Conservation (phyloP, 2,888 invertebrate genomes). For the Eledone cirrhosa region DNA sequence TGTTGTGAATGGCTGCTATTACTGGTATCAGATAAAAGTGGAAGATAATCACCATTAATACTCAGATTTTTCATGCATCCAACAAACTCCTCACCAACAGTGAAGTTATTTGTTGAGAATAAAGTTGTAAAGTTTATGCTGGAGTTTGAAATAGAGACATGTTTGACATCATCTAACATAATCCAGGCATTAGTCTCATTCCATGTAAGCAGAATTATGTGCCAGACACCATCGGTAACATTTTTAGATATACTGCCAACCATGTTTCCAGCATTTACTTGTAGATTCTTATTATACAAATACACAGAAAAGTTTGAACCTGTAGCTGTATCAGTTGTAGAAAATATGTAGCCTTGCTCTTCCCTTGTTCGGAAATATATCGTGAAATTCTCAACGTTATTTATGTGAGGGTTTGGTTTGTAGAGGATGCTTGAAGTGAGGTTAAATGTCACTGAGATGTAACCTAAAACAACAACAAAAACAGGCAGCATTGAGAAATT, state of each 20-base stretch:
- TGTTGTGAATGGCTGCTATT: not conserved
- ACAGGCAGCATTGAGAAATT: too few relatives aligned
- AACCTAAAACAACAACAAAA: slow-evolving; percentile 59
- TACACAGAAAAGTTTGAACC: too few relatives aligned
- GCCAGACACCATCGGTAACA: not conserved
- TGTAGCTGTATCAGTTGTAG: too few relatives aligned
- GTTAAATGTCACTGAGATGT: slow-evolving; percentile 87
- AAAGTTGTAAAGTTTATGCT: slow-evolving; percentile 12
- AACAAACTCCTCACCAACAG: slow-evolving; percentile 69
- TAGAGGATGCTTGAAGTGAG: slow-evolving; percentile 75
- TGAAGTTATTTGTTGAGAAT: slow-evolving; percentile 28
- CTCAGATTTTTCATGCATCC: slow-evolving; percentile 90
- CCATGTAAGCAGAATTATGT: not conserved
- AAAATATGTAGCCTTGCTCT: slow-evolving; percentile 37
- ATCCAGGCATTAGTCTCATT: not conserved
- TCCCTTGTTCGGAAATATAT: slow-evolving; percentile 75
- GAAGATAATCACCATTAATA: slow-evolving; percentile 82
- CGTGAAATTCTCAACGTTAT: slow-evolving; percentile 66
- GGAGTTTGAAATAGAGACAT: slow-evolving; percentile 29
- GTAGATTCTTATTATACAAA: too few relatives aligned
- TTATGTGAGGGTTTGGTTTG: slow-evolving; percentile 67
- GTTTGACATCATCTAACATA: too few relatives aligned
- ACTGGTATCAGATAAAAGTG: slow-evolving; percentile 78
- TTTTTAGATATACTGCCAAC: too few relatives aligned
- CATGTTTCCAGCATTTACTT: too few relatives aligned